Conservation (phyloP, 2,888 invertebrate genomes). For the Hyppa rectilinea region DNA sequence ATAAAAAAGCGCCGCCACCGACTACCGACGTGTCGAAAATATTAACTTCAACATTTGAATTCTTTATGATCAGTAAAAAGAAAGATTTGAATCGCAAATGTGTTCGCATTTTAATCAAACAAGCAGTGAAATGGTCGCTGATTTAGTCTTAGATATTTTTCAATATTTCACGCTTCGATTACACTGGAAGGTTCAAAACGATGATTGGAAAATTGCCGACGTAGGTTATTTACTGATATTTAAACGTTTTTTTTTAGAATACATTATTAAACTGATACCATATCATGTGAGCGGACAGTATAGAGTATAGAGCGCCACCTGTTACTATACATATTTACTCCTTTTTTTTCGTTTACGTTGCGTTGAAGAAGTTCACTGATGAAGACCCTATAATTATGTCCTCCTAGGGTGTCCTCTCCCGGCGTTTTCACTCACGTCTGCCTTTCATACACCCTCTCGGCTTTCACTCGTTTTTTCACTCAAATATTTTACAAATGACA, state of each 20-base stretch:
- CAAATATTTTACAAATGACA: slow-evolving; percentile 3
- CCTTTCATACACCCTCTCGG: too few relatives aligned
- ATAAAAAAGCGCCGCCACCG: slow-evolving; percentile 68
- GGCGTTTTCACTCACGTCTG: too few relatives aligned
- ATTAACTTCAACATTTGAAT: slow-evolving; percentile 88
- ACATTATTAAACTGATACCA: too few relatives aligned
- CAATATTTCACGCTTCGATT: slow-evolving; percentile 45
- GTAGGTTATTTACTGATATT: slow-evolving; percentile 16
- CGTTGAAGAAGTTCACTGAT: too few relatives aligned
- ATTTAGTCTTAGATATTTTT: slow-evolving; percentile 66
- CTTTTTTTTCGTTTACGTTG: too few relatives aligned
- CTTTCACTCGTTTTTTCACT: too few relatives aligned
- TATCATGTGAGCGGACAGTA: too few relatives aligned
- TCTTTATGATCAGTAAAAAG: slow-evolving; percentile 89
- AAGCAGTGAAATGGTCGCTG: slow-evolving; percentile 70
- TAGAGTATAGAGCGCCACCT: too few relatives aligned
- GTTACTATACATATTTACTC: too few relatives aligned
- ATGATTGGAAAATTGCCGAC: slow-evolving; percentile 48
- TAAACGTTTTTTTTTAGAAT: too few relatives aligned
- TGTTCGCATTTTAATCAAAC: slow-evolving; percentile 88
- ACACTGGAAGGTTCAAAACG: slow-evolving; percentile 2
- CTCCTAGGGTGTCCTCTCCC: too few relatives aligned
- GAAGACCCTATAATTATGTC: too few relatives aligned
- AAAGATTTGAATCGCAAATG: slow-evolving; percentile 89
- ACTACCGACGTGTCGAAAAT: slow-evolving; percentile 86